These are phyloP conservation scores for Teleopsis dalmanni DNA, from an alignment of 1,140 invertebrate species.

Conservation along the genomic window DNA sequence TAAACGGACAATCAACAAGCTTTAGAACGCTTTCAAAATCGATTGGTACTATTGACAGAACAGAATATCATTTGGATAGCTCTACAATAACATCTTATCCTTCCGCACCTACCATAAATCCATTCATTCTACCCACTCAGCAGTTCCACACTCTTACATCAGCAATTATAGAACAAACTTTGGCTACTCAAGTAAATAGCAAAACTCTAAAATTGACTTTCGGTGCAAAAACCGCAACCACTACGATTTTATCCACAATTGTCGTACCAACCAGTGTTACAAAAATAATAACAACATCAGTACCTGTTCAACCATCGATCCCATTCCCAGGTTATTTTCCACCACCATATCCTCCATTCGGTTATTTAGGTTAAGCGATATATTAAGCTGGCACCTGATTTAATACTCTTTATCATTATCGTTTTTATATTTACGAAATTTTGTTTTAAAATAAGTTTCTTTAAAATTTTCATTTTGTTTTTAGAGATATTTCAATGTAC, in stretches of 20 bases:
- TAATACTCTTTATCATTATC: no score
- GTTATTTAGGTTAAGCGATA: constrained; percentile 10
- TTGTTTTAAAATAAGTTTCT: no score
- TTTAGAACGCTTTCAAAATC: constrained; percentile 69
- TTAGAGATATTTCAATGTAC: no score
- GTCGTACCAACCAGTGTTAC: constrained; percentile 76
- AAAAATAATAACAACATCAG: constrained; percentile 68
- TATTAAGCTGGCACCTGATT: no score
- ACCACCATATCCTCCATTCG: constrained; percentile 11
- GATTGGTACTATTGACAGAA: constrained; percentile 65
- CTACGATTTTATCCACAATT: constrained; percentile 75
- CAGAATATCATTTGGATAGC: constrained; percentile 65
- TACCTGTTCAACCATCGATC: constrained; percentile 60
- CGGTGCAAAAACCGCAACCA: constrained; percentile 79
- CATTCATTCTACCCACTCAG: constrained; percentile 48
- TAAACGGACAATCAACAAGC: constrained; percentile 64
- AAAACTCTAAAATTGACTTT: constrained; percentile 79
- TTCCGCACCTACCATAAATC: constrained; percentile 46
- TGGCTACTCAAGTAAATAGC: constrained; percentile 71
- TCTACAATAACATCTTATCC: constrained; percentile 57
- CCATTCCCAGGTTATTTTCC: constrained; percentile 66
- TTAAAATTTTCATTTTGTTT: no score
- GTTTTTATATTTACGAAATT: no score
- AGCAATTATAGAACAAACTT: constrained; percentile 68
- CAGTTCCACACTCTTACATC: constrained; percentile 74